Evolutionary conservation across 2,888 invertebrate species (phyloP), one percentile per base, ranked within the genome.

Genomic region (Punctoribates punctum): DNA sequence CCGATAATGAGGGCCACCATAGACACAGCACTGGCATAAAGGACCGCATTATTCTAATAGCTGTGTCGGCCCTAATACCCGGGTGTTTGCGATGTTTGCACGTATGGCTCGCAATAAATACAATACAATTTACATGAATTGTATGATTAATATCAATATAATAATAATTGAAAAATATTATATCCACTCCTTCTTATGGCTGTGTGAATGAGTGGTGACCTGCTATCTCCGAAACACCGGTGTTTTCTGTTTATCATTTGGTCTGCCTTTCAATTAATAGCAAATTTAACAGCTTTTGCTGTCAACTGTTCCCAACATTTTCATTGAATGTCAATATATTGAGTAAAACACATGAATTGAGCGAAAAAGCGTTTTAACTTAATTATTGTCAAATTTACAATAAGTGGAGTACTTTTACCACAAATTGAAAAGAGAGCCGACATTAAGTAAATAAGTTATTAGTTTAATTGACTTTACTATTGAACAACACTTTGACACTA

Each of bases 121-220:
- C 42, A 70, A 70, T 70, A 23, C 20, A 46, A 23, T 70, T 70
- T 23, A 29, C 42, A 70, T 29, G 29, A 67, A 38, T 67, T 38
- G 38, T 42, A 38, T 67, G 67, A 70, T 70, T 70, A 46, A 70
- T 70, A 17, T 11, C 70, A 42, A 70, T 70, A 70, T 70, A 70
- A 70, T 70, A 70, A 70, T 70, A 70, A 70, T 70, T 70, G 70
- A 70, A 70, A 70, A 70, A 70, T n/a, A 29, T n/a, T 70, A 38
- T 23, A 42, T 42, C 15, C 70, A 70, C 70, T 70, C 46, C 42
- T 42, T 42, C 70, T 42, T 70, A 42, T 70, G n/a, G 11, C 29
- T 65, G n/a, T 27, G 20, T 57, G 11, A 25, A 34, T 5, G 20
- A 0, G 1, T 57, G 23, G 5, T 4, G 34, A 5, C 8, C 57